Percentiles rank a stretch among this genome's conserved stretches.
These are phyloP conservation scores for Sterna hirundo DNA, from an alignment of 2,113 vertebrate genomes.

Conservation along the genomic window DNA sequence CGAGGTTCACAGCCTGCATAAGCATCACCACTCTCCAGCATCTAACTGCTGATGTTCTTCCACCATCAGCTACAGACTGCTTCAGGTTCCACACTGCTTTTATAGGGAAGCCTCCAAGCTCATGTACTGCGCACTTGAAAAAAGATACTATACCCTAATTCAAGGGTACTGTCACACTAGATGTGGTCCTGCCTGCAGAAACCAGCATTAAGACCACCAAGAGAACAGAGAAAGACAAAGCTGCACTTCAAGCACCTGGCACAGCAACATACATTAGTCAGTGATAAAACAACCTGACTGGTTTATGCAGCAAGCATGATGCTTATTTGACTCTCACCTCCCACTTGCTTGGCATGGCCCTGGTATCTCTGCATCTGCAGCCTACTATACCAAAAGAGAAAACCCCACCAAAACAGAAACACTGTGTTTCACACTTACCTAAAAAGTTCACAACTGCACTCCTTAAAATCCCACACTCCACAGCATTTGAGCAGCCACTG, in stretches of 20 bases:
- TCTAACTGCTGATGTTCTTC: background rate
- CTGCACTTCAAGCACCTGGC: background rate
- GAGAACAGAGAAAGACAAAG: background rate
- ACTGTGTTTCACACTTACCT: background rate
- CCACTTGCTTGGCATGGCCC: background rate
- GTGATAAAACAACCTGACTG: background rate
- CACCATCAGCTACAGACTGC: background rate
- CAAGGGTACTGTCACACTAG: background rate
- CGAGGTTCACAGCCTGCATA: background rate
- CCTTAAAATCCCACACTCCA: background rate
- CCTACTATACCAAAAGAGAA: background rate
- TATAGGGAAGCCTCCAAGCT: background rate
- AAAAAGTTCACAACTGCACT: background rate
- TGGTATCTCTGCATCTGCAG: background rate
- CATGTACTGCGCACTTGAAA: background rate
- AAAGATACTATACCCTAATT: background rate
- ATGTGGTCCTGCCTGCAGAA: background rate
- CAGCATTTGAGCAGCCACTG: background rate
- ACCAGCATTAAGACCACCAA: background rate
- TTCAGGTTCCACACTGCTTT: background rate
- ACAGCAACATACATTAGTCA: fast-evolving
- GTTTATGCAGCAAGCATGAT: background rate
- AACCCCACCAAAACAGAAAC: background rate
- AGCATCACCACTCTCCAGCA: background rate
- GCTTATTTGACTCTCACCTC: background rate